phyloP scores from a whole-genome alignment of 2,888 invertebrate species.

The Phragmatobia fuliginosa region DNA sequence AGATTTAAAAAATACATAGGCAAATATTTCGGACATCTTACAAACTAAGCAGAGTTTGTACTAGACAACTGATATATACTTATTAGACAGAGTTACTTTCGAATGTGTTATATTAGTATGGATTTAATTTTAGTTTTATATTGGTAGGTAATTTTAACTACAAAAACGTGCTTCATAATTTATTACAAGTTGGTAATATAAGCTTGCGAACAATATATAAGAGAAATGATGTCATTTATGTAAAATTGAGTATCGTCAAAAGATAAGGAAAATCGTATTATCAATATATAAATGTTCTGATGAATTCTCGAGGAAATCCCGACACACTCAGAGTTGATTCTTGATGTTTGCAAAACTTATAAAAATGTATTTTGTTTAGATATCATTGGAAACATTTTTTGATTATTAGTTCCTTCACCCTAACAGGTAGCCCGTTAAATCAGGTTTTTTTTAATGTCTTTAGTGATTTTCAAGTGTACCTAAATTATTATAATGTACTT shows the following conservation, averaged over 20 bases:
- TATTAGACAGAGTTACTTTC: too few species aligned
- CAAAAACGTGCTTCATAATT: neutral
- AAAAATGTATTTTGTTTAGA: neutral
- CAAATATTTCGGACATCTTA: too few species aligned
- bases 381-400: neutral
- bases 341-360: neutral
- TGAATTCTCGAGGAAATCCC: neutral
- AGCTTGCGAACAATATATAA: neutral
- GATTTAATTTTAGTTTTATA: too few species aligned
- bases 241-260: neutral
- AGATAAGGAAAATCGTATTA: slow-evolving; percentile 1
- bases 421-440: too few species aligned
- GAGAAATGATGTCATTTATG: slow-evolving; percentile 8
- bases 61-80: too few species aligned
- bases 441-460: neutral
- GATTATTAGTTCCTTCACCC: neutral
- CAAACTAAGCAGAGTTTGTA: too few species aligned
- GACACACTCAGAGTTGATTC: neutral
- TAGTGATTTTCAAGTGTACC: neutral
- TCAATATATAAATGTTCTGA: neutral
- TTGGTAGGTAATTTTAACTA: neutral
- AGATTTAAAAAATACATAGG: too few species aligned
- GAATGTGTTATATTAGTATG: too few species aligned
- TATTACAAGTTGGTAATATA: too few species aligned
- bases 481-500: too few species aligned